Evolutionary conservation across 2,797 vertebrate species (phyloP).

Genomic region (Vireo griseus): DNA sequence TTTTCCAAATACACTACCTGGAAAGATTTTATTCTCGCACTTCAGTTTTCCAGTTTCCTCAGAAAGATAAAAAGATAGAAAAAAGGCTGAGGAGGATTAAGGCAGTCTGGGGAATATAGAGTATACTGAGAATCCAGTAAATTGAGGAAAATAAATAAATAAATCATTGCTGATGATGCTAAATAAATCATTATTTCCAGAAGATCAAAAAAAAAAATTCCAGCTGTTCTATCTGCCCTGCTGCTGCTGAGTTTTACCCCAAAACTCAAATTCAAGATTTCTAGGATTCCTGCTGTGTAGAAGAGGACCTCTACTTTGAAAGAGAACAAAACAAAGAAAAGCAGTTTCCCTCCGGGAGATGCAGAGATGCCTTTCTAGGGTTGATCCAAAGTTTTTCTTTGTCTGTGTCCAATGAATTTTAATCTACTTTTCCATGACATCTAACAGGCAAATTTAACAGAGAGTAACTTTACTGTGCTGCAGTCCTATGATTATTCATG

Average conservation of each 20-base stretch:
- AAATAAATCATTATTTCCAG: not conserved
- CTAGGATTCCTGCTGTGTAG: not conserved
- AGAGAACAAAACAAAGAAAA: not conserved
- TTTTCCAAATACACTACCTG: not conserved
- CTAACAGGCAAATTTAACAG: not conserved
- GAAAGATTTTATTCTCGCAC: not conserved
- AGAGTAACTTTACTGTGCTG: not conserved
- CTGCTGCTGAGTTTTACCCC: not conserved
- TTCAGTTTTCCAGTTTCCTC: not conserved
- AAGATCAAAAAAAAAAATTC: not conserved
- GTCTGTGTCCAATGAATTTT: conserved; percentile 8
- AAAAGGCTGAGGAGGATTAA: not conserved
- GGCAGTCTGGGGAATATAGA: not conserved
- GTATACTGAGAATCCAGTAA: not conserved
- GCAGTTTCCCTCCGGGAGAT: not conserved
- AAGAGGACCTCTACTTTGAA: not conserved
- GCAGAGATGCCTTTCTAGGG: not conserved
- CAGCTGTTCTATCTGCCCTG: not conserved
- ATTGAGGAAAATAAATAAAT: not conserved
- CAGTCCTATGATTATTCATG: conserved; percentile 16
- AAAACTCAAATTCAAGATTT: not conserved
- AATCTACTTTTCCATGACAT: not conserved
- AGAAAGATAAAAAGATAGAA: not conserved
- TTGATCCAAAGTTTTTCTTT: not conserved
- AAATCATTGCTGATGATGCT: not conserved